Evolutionary conservation across 2,888 invertebrate species (phyloP), one percentile per base, ranked within the genome.

Genomic region (Suillia variegata): DNA sequence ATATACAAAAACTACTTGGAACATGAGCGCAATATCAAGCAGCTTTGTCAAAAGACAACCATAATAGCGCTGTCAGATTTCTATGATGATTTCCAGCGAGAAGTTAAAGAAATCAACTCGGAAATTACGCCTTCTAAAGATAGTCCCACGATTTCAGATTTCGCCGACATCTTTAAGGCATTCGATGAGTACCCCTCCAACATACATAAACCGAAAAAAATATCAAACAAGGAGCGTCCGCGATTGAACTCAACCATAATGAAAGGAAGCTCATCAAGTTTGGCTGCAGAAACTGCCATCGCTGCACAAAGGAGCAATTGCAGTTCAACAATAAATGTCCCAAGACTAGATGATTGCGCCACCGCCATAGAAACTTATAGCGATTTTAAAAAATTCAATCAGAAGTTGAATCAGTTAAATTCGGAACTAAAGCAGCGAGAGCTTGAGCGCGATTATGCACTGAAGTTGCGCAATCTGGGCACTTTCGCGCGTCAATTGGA

Each of bases 171-270:
- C 0, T 79, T 79, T 21, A 77, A 72, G 58, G 58, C 62, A 1
- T 67, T 80, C 3, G 80, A 80, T 0, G 71, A 71, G 2, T 78
- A 74, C 58, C 80, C 80, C 5, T 20, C 59, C 0, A 80, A 80
- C 42, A 52, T 80, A 22, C 75, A 74, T 2, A 76, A 73, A 22
- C 54, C 67, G 0, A 71, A 64, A 18, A 70, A 63, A 12, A 42
- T 31, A 2, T 15, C 59, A 18, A 50, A 63, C 2, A 74, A 73
- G 24, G 77, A 78, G 12, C 54, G 71, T 2, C 68, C 65, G 26
- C 72, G 79, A 1, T 54, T 68, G 4, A 76, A 75, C 56, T 65
- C 70, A 0, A 66, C 60, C 1, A 58, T 67, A 10, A 63, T 71
- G 1, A 67, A 67, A 38, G 59, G 62, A 26, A 57, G 58, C 34